Base-by-base conservation (phyloP, 2,888 invertebrate species). In the Hirtodrosophila alboralis region DNA sequence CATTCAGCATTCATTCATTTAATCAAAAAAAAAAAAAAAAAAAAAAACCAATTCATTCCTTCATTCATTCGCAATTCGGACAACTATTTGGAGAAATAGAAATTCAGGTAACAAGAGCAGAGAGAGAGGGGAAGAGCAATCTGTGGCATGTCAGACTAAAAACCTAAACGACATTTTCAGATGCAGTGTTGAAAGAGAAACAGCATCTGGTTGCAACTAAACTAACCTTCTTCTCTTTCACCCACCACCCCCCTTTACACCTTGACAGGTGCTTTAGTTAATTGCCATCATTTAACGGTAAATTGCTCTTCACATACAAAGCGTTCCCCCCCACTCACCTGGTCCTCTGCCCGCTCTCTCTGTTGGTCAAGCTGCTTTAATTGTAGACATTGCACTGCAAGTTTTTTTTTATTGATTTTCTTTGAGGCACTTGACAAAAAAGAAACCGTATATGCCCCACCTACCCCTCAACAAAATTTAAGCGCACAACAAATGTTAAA, bases 281-380 rank as follows among this genome's bases (percentile, higher is more conserved):
- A 81, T 81, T 81, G 84, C 68, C 59, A 26, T 75, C 66, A 63
- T 79, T 78, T 78, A 54, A 66, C 62, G 58, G 58, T 74, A 79
- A 79, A 81, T 81, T 79, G 74, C 68, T 64, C 62, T 53, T 62
- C 28, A 41, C 51, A 57, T 36, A 70, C 60, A 68, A 57, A 57
- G 30, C 33, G 23, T 13, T n/a, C n/a, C 26, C 47, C 31, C 23
- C 40, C 23, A 23, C 10, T 10, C 13, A 9, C 8, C 9, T 13
- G n/a, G n/a, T n/a, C n/a, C n/a, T n/a, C n/a, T n/a, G n/a, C n/a
- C n/a, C n/a, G n/a, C 3, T n/a, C 9, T 13, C 9, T 7, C 2
- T n/a, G 13, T 38, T 40, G 75, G 58, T 69, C 75, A 77, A 69
- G 54, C 31, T 34, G 59, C 54, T 61, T 70, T 58, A 63, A 59